Evolutionary conservation across 2,797 vertebrate species (phyloP).

Genomic region (Semaprochilodus insignis): DNA sequence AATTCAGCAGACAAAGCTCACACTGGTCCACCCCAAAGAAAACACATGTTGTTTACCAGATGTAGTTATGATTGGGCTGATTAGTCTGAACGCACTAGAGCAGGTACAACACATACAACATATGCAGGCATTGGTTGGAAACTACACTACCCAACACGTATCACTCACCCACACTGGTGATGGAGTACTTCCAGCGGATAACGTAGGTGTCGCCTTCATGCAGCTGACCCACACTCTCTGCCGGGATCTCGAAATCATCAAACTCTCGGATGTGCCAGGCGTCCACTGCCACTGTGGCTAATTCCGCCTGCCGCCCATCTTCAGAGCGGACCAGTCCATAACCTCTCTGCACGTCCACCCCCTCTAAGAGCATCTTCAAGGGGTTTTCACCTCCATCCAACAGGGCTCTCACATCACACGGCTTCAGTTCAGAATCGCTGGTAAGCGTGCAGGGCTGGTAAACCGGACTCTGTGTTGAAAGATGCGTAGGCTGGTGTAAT

Average conservation of each 20-base stretch:
- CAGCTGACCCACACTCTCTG: conserved; percentile 78
- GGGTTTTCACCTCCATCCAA: conserved; percentile 65
- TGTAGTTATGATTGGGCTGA: too few species aligned
- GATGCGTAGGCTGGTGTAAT: background rate
- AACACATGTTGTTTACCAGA: too few species aligned
- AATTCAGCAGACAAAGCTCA: too few species aligned
- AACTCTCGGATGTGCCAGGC: conserved; percentile 84
- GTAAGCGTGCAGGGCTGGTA: conserved; percentile 15
- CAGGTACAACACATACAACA: background rate
- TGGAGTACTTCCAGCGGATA: conserved; percentile 84
- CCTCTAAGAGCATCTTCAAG: conserved; percentile 74
- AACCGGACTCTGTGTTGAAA: conserved; percentile 52
- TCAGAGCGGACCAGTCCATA: conserved; percentile 76
- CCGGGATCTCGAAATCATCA: conserved; percentile 75
- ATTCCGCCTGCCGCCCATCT: conserved; percentile 77
- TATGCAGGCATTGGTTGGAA: background rate
- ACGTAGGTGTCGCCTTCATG: conserved; percentile 82
- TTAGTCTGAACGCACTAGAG: background rate
- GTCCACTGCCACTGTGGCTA: conserved; percentile 76
- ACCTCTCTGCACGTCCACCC: conserved; percentile 80
- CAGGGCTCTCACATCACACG: conserved; percentile 73
- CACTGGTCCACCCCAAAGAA: too few species aligned
- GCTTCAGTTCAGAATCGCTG: conserved; percentile 74
- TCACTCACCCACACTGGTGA: conserved; percentile 81
- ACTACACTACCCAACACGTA: background rate